A percentile compares a stretch with the other conserved stretches of the same genome.
These are phyloP conservation scores for Oligia strigilis DNA, from an alignment of 2,888 invertebrate species.

Conservation along the genomic window DNA sequence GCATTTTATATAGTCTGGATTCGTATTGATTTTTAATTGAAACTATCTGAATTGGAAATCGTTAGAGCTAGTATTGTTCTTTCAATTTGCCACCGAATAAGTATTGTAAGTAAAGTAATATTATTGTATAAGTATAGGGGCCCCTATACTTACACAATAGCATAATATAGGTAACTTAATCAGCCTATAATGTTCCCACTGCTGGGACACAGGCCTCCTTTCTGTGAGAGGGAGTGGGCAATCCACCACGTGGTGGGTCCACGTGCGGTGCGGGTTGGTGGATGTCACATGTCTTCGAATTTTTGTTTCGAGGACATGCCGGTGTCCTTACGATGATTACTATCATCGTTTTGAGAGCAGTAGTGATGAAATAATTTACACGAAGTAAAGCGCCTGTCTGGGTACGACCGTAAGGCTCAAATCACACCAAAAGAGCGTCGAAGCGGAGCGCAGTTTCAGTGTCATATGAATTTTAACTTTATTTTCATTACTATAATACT, in stretches of 20 bases:
- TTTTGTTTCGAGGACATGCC: not conserved
- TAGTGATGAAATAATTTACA: not conserved
- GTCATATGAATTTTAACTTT: too few species aligned
- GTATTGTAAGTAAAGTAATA: too few species aligned
- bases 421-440: too few species aligned
- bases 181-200: too few species aligned
- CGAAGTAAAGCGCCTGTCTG: not conserved
- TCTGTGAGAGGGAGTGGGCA: not conserved
- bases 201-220: too few species aligned
- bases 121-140: too few species aligned
- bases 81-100: not conserved
- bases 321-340: not conserved
- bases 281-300: not conserved
- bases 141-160: not conserved
- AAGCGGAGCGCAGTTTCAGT: too few species aligned
- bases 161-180: too few species aligned
- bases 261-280: not conserved
- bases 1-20: constrained; percentile 12
- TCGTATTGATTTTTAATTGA: constrained; percentile 30
- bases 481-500: too few species aligned
- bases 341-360: not conserved
- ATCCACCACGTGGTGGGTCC: too few species aligned
- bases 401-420: too few species aligned
- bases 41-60: not conserved
- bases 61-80: not conserved